Base-by-base conservation (phyloP, 2,888 invertebrate genomes). In the Melinopterus prodromus region DNA sequence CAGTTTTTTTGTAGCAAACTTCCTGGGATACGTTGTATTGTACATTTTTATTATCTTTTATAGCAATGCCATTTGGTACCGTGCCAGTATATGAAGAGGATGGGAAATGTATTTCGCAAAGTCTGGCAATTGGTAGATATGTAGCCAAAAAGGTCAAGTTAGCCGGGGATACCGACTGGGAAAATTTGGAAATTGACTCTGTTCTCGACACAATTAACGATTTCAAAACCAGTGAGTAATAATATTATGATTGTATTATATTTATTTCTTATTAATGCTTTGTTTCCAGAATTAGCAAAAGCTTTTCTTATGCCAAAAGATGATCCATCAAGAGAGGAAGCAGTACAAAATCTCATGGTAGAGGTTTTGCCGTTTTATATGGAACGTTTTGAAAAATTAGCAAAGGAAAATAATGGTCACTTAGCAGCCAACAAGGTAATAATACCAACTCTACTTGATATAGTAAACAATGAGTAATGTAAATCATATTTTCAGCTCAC, bases 171-270 rank as follows among this genome's bases (percentile, higher is more conserved):
- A 74, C 6, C 74, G 74, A 74, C n/a, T 74, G 74, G 74, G 74
- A 74, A 74, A 36, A 74, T 74, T 74, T 74, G 74, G 74, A 74
- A 74, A 74, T 74, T 74, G 74, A 74, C 35, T 36, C 35, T 0
- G 35, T 74, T 6, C 9, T 74, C 0, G 74, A 74, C 12, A 74
- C 74, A 6, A 0, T 74, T 2, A 9, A 12, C n/a, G 74, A 74
- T 74, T 74, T 74, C 3, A 74, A 15, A 74, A 2, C 14, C 6
- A 74, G 74, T 74, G 36, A 69, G 37, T 36, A 35, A 74, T 12
- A 70, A 16, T 35, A 0, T 36, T 26, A 36, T 36, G 9, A 36
- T 35, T 74, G 35, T 6, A 74, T 6, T 74, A 35, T 74, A 35
- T 12, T 6, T 36, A 74, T 26, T 74, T 6, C 35, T 74, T 26